phyloP scores from a whole-genome alignment of 1,140 invertebrate genomes.

The Drosophila nigrodunni region DNA sequence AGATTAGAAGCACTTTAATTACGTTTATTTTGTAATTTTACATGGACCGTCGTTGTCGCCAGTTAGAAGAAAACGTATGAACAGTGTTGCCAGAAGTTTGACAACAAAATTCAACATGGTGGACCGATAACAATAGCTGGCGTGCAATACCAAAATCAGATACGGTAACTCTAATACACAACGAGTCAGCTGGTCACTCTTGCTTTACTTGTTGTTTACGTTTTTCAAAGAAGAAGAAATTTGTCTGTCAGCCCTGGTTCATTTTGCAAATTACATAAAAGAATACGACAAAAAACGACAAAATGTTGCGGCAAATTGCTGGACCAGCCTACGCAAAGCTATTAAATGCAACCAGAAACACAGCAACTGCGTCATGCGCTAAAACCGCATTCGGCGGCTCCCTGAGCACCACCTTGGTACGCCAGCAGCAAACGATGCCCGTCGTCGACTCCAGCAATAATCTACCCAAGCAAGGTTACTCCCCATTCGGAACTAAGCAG shows the following conservation, averaged over 20 bases:
- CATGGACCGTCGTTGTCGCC: slow-evolving; percentile 47
- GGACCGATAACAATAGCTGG: slow-evolving; percentile 15
- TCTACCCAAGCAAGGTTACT: slow-evolving; percentile 75
- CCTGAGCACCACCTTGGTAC: slow-evolving; percentile 44
- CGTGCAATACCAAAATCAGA: slow-evolving; percentile 23
- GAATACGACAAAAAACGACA: slow-evolving; percentile 27
- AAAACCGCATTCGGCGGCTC: slow-evolving; percentile 48
- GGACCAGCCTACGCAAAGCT: slow-evolving; percentile 36
- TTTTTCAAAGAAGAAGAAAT: slow-evolving; percentile 38
- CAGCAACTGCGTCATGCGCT: slow-evolving; percentile 17
- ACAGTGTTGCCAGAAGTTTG: slow-evolving; percentile 45
- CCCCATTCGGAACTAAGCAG: slow-evolving; percentile 81
- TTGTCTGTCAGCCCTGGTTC: slow-evolving; percentile 42
- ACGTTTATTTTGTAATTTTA: slow-evolving; percentile 64
- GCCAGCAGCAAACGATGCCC: slow-evolving; percentile 79
- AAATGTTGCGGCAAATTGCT: slow-evolving; percentile 51
- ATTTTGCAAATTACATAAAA: slow-evolving; percentile 59
- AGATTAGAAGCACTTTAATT: slow-evolving; percentile 59
- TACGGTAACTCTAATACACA: slow-evolving; percentile 13
- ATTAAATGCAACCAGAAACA: slow-evolving; percentile 26
- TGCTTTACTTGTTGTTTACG: slow-evolving; percentile 37
- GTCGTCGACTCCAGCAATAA: slow-evolving; percentile 62
- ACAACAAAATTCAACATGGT: slow-evolving; percentile 61
- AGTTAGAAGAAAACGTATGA: slow-evolving; percentile 47
- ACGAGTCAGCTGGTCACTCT: slow-evolving; percentile 23